A percentile compares a stretch with the other conserved stretches of the same genome.
Conservation (phyloP, 2,113 vertebrate species). For the Rhabdomys dilectus region DNA sequence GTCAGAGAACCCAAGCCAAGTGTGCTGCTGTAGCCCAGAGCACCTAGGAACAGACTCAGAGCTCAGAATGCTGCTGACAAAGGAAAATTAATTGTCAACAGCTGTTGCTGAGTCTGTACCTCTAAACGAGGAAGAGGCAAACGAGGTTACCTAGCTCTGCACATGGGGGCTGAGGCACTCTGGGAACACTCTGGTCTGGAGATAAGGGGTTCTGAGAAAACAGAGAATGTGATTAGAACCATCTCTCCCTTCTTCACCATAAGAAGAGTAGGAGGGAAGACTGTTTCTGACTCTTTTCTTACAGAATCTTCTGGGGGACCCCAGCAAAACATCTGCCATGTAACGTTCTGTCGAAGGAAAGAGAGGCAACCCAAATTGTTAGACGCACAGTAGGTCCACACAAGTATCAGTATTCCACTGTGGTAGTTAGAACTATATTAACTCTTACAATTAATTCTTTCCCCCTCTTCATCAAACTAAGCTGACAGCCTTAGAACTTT, state of each 20-base stretch:
- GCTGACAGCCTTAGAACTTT: slow-evolving; percentile 16
- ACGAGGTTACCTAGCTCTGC: neutral
- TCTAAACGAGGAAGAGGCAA: neutral
- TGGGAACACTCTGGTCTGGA: neutral
- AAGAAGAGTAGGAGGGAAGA: neutral
- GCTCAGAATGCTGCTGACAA: neutral
- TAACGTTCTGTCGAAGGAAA: neutral
- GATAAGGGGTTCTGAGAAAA: neutral
- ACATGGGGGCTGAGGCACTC: neutral
- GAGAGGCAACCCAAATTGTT: neutral
- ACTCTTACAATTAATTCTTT: neutral
- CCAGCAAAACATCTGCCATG: neutral
- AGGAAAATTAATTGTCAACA: neutral
- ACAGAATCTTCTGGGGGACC: neutral
- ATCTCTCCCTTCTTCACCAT: neutral
- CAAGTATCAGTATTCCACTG: neutral
- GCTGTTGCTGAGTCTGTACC: neutral
- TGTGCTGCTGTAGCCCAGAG: neutral
- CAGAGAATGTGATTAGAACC: neutral
- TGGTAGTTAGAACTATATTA: neutral
- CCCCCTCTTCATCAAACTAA: neutral
- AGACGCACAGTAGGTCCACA: neutral
- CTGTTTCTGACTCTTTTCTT: neutral
- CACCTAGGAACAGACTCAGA: neutral
- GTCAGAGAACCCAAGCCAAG: accelerated